A percentile compares a stretch with the other conserved stretches of the same genome.
Conservation (phyloP, 2,113 vertebrate species). For the Calypte anna region DNA sequence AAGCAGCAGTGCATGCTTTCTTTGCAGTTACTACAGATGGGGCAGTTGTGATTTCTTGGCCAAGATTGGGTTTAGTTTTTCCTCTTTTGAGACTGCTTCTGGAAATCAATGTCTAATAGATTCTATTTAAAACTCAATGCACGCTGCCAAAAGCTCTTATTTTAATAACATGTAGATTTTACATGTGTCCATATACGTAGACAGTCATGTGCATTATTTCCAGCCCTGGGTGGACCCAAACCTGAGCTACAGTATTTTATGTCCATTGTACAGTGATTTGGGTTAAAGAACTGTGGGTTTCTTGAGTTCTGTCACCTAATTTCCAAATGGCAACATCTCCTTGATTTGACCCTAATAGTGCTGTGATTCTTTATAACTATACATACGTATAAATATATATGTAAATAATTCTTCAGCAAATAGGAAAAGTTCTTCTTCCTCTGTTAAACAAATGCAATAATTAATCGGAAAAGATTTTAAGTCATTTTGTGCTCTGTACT, state of each 20-base stretch:
- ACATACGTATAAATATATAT: rapidly evolving
- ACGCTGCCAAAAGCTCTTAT: background rate
- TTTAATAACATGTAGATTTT: background rate
- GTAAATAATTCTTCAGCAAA: background rate
- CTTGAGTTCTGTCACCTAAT: background rate
- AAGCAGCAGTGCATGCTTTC: background rate
- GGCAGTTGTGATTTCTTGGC: background rate
- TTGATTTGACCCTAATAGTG: background rate
- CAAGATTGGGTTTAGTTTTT: background rate
- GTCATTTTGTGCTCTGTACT: background rate
- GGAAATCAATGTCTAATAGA: background rate
- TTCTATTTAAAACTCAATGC: background rate
- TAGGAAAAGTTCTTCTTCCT: background rate
- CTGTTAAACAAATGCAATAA: background rate
- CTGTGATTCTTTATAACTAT: background rate
- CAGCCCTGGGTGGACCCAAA: background rate
- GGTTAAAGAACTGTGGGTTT: background rate
- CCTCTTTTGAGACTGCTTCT: background rate
- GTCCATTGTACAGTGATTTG: background rate
- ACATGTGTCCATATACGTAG: background rate
- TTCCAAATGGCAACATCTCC: background rate
- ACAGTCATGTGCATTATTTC: background rate
- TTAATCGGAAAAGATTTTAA: background rate
- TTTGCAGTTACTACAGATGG: background rate
- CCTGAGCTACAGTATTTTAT: background rate